Percentiles rank a stretch among this genome's conserved stretches.
Evolutionary conservation across 2,888 invertebrate species (phyloP).

Genomic region (Panzeria rudis): DNA sequence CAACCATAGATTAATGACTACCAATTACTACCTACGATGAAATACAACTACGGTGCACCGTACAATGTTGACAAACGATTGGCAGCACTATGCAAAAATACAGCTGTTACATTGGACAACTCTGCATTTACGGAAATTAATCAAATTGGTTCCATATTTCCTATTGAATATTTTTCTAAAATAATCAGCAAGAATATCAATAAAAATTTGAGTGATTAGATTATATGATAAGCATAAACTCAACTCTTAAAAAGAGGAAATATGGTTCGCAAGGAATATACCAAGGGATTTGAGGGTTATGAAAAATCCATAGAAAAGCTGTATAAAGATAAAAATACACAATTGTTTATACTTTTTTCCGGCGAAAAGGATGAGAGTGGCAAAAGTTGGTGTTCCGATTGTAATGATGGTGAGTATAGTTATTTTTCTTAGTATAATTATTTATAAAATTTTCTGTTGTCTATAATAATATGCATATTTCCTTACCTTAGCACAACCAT

Average conservation of each 20-base stretch:
- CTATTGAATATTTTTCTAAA: background rate
- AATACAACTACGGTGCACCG: background rate
- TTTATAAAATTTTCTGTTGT: background rate
- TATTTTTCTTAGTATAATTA: too few relatives aligned
- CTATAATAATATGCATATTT: background rate
- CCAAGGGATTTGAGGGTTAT: constrained; percentile 85
- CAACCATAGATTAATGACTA: too few relatives aligned
- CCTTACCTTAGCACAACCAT: constrained; percentile 87
- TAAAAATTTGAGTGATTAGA: background rate
- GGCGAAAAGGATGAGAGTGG: constrained; percentile 86
- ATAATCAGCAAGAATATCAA: constrained; percentile 4
- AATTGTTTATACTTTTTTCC: constrained; percentile 84
- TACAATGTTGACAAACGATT: background rate
- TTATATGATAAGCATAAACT: constrained; percentile 12
- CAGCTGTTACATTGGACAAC: constrained; percentile 36
- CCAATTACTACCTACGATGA: too few relatives aligned
- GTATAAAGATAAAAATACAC: constrained; percentile 60
- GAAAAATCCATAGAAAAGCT: constrained; percentile 68
- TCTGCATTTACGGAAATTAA: too few relatives aligned
- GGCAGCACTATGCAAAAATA: background rate
- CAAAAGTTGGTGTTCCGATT: constrained; percentile 94
- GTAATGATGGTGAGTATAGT: constrained; percentile 87
- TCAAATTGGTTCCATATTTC: background rate
- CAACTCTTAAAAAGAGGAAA: background rate
- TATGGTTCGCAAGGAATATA: constrained; percentile 82